phyloP scores from a whole-genome alignment of 2,113 vertebrate genomes.

The Pseudolaguvia tuberculata region DNA sequence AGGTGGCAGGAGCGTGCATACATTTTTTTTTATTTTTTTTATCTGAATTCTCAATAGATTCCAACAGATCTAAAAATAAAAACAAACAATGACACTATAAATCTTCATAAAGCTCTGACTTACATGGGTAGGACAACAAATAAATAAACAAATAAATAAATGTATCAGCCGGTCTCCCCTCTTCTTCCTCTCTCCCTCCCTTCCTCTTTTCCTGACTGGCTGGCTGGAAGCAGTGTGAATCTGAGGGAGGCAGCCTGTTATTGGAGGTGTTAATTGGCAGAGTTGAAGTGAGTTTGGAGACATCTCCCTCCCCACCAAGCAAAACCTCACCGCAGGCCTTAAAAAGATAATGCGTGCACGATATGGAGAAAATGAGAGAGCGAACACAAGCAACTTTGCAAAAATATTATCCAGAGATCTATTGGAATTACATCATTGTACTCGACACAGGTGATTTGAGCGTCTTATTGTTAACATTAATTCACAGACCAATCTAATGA shows the following conservation, averaged over 20 bases:
- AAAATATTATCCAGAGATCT: neutral
- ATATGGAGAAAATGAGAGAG: too few species aligned
- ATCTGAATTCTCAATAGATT: slow-evolving; percentile 4
- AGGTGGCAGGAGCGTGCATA: neutral
- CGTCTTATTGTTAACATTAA: too few species aligned
- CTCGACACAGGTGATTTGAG: neutral
- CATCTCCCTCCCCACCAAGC: slow-evolving; percentile 75
- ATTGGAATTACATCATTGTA: neutral
- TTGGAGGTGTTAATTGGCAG: slow-evolving; percentile 92
- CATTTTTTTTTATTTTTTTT: neutral
- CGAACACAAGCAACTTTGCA: neutral
- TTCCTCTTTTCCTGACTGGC: slow-evolving; percentile 16
- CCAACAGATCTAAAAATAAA: neutral
- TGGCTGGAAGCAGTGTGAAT: slow-evolving; percentile 60
- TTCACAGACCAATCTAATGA: too few species aligned
- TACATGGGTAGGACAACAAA: neutral
- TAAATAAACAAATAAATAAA: neutral
- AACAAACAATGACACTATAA: neutral
- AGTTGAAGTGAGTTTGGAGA: slow-evolving; percentile 83
- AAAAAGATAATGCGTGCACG: neutral
- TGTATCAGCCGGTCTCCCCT: slow-evolving; percentile 59
- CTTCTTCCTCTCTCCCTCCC: slow-evolving; percentile 57
- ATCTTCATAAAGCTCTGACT: neutral
- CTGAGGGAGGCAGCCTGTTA: slow-evolving; percentile 82
- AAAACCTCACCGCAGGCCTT: slow-evolving; percentile 40